These are phyloP conservation scores for Takifugu ocellatus DNA, from an alignment of 2,797 vertebrate species.

Conservation along the genomic window DNA sequence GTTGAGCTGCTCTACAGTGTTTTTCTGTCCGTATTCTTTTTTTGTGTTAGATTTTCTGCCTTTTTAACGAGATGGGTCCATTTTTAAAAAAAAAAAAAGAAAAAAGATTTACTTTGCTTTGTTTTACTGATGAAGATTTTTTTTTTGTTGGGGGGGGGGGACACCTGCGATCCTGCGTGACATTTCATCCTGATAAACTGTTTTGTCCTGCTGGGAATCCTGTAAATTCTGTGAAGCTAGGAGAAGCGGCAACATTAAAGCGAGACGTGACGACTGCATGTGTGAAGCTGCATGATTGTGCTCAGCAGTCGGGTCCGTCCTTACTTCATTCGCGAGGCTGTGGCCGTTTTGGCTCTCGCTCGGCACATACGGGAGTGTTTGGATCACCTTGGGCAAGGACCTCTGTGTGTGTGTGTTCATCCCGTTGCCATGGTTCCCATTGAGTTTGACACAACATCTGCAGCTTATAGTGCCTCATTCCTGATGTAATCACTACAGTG, in stretches of 20 bases:
- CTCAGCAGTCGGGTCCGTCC: conserved; percentile 24
- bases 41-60: conserved; percentile 31
- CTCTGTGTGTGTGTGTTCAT: conserved; percentile 68
- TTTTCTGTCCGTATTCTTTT: conserved; percentile 22
- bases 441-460: conserved; percentile 76
- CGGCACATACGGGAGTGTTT: conserved; percentile 68
- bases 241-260: conserved; percentile 43
- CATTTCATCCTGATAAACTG: conserved; percentile 14
- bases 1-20: conserved; percentile 40
- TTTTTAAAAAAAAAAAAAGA: conserved; percentile 10
- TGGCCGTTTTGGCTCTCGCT: conserved; percentile 55
- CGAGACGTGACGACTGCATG: conserved; percentile 31
- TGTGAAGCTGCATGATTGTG: conserved; percentile 6
- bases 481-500: conserved; percentile 75
- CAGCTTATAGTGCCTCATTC: conserved; percentile 76
- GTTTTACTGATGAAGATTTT: conserved; percentile 9
- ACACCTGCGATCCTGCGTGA: conserved; percentile 17
- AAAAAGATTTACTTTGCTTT: conserved; percentile 9
- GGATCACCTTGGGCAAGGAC: conserved; percentile 71
- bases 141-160: neutral
- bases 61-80: conserved; percentile 33
- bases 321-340: conserved; percentile 32
- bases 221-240: conserved; percentile 34
- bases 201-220: conserved; percentile 49
- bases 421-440: conserved; percentile 63